phyloP scores from a whole-genome alignment of 2,113 vertebrate genomes.

The Anoura caudifer region DNA sequence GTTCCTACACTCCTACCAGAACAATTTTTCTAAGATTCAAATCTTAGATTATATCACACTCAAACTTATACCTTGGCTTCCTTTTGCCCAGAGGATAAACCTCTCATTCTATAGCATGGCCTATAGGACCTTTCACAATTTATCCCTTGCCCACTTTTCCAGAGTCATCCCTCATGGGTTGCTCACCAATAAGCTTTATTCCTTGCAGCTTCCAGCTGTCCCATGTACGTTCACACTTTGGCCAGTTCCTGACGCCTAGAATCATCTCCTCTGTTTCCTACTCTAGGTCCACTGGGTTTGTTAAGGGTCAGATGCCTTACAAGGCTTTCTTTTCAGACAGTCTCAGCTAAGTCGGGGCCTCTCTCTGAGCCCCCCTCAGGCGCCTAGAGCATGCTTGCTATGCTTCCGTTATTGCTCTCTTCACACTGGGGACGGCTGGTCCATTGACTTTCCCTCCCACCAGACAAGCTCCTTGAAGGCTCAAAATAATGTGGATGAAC shows the following conservation, averaged over 20 bases:
- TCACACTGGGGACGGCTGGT: background rate
- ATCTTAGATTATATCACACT: background rate
- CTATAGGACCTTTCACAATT: background rate
- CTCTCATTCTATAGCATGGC: background rate
- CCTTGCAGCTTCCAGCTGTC: background rate
- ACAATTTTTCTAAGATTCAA: background rate
- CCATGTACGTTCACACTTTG: background rate
- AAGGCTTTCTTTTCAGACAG: background rate
- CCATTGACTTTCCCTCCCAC: background rate
- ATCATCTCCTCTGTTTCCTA: background rate
- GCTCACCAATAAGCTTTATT: background rate
- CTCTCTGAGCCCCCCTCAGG: background rate
- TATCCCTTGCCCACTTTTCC: background rate
- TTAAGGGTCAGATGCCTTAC: background rate
- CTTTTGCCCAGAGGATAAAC: background rate
- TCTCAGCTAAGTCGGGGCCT: background rate
- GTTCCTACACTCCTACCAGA: background rate
- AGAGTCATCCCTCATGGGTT: background rate
- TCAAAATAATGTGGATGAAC: background rate
- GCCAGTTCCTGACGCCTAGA: background rate
- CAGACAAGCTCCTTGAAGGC: background rate
- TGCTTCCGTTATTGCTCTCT: fast-evolving
- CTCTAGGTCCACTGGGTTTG: background rate
- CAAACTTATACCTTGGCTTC: background rate
- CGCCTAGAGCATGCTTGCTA: background rate